Base-by-base conservation (phyloP, 2,797 vertebrate species). In the Gallirallus australis region DNA sequence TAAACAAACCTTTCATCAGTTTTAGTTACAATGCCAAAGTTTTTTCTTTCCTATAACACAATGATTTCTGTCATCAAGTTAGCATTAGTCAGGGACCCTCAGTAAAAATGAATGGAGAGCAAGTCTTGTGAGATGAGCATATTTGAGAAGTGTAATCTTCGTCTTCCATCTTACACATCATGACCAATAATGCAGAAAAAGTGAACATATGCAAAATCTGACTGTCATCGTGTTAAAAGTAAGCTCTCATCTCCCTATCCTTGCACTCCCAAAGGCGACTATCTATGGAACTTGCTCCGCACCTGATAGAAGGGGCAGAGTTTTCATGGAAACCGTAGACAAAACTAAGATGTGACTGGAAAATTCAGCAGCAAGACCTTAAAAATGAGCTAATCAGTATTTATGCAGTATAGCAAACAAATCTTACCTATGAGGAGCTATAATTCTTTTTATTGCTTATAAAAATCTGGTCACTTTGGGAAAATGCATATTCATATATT, bases 1-100 rank as follows among this genome's bases (percentile, higher is more conserved):
- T 90, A 94, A 93, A 95, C n/a, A 91, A 95, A 73, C 39, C 57
- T 89, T 90, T 82, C 40, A 95, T 89, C 81, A 80, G 37, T 61
- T 90, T 89, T 85, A 82, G 69, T 76, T 75, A 50, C 40, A 82
- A 7, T 70, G 59, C 23, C 75, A 64, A 80, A 86, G 70, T 23
- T 47, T 80, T 96, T 91, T 60, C 47, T 79, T 79, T 50, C 47
- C 56, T 54, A 50, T 1, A 84, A 31, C 94, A 33, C 2, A 17
- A 79, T n/a, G 30, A 84, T 89, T 93, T 89, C 75, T 89, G 68
- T 80, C 82, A 89, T 66, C 71, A 79, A 86, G 75, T 77, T 82
- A 79, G 45, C 56, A 73, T 18, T 60, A 91, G 76, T 73, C 83
- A 92, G 81, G 90, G 53, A 93, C 50, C 13, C 42, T 30, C 27